phyloP scores from a whole-genome alignment of 2,888 invertebrate species.

The Ophion ellenae region DNA sequence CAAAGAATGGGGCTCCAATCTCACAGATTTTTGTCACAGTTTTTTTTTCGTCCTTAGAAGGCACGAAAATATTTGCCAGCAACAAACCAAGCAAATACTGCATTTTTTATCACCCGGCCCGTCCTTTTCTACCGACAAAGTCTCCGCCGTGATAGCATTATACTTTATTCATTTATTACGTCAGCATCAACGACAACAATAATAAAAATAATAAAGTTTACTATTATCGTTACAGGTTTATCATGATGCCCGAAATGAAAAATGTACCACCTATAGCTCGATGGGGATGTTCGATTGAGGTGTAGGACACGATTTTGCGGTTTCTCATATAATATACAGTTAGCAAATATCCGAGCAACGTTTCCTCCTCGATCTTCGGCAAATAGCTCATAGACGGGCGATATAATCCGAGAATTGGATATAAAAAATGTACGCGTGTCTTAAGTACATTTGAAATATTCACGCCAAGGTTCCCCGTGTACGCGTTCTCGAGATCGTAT shows the following conservation, averaged over 20 bases:
- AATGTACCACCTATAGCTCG: neutral
- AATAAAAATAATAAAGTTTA: conserved; percentile 4
- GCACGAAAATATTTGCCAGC: too few species aligned
- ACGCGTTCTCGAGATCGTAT: conserved; percentile 33
- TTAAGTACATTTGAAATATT: conserved; percentile 79
- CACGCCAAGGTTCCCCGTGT: conserved; percentile 72
- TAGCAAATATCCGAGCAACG: conserved; percentile 43
- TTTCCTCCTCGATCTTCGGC: conserved; percentile 51
- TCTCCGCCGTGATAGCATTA: too few species aligned
- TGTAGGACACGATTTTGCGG: conserved; percentile 12
- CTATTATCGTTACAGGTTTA: neutral
- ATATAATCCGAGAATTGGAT: conserved; percentile 78
- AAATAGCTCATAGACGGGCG: conserved; percentile 52
- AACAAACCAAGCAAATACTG: too few species aligned
- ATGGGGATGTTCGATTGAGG: conserved; percentile 9
- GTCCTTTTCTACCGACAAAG: too few species aligned
- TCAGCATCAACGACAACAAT: neutral
- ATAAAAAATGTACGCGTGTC: conserved; percentile 78
- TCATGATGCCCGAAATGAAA: neutral
- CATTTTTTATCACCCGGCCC: too few species aligned
- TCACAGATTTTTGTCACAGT: too few species aligned
- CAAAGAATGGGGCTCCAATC: too few species aligned
- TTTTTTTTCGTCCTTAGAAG: too few species aligned
- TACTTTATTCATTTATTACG: neutral
- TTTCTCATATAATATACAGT: conserved; percentile 22